These are phyloP conservation scores for Lethenteron reissneri DNA, from an alignment of 2,113 vertebrate genomes.

Conservation along the genomic window DNA sequence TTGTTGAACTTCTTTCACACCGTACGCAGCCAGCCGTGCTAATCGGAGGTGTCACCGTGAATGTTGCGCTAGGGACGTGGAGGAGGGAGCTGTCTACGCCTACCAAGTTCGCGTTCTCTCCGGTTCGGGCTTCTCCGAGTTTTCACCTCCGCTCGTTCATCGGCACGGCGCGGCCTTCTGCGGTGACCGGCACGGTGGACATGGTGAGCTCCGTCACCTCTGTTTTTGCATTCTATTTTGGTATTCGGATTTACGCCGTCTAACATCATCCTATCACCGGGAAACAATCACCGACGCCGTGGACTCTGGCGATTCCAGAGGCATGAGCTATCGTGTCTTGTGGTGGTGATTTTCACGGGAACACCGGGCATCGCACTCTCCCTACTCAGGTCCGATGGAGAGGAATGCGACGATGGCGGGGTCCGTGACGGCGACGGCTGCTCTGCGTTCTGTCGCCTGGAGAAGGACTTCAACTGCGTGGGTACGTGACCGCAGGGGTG, in stretches of 20 bases:
- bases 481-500: conserved; percentile 25
- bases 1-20: no score
- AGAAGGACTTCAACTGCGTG: conserved; percentile 71
- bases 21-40: no score
- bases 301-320: conserved; percentile 16
- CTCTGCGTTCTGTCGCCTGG: conserved; percentile 66
- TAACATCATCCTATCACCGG: neutral
- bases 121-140: conserved; percentile 41
- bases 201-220: conserved; percentile 31
- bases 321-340: conserved; percentile 7
- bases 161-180: conserved; percentile 58
- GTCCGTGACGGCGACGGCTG: conserved; percentile 74
- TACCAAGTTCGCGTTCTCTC: conserved; percentile 56
- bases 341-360: no score
- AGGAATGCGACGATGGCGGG: conserved; percentile 87
- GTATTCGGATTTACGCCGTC: no score
- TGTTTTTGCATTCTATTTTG: no score
- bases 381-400: conserved; percentile 38
- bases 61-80: conserved; percentile 33
- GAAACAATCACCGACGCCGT: conserved; percentile 11
- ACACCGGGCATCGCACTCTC: no score
- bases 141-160: conserved; percentile 44
- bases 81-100: conserved; percentile 28
- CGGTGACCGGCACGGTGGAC: conserved; percentile 66
- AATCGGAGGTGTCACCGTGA: no score